These are phyloP conservation scores for Psittacula cyanocephala DNA, from an alignment of 2,113 vertebrate species.

Conservation along the genomic window DNA sequence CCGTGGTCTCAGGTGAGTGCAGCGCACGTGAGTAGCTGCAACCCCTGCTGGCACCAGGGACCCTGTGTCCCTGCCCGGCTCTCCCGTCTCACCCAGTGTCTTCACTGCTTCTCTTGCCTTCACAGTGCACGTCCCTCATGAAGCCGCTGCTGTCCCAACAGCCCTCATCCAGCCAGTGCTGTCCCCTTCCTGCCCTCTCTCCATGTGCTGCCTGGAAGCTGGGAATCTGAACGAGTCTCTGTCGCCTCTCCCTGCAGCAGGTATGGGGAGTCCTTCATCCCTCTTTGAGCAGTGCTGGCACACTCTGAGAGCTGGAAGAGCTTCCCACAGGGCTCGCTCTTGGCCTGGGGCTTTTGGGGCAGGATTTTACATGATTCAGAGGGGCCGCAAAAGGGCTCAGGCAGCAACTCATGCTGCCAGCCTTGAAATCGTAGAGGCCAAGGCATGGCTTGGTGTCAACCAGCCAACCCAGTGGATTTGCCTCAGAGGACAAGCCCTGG, in stretches of 20 bases:
- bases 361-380: rapidly evolving
- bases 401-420: not conserved
- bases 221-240: not conserved
- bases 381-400: not conserved
- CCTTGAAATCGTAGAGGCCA: rapidly evolving
- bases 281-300: not conserved
- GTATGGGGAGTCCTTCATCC: not conserved
- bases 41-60: rapidly evolving
- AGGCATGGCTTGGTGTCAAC: rapidly evolving
- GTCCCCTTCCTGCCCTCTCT: rapidly evolving
- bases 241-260: not conserved
- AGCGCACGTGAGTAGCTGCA: not conserved
- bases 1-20: rapidly evolving
- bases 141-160: rapidly evolving
- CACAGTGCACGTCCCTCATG: rapidly evolving
- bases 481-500: rapidly evolving
- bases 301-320: not conserved
- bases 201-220: rapidly evolving
- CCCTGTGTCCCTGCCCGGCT: not conserved
- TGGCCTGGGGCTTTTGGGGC: not conserved
- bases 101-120: not conserved
- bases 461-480: not conserved
- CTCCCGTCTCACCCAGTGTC: not conserved
- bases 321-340: not conserved
- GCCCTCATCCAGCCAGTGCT: rapidly evolving